Base-by-base conservation (phyloP, 2,888 invertebrate species). In the Lagria hirta region DNA sequence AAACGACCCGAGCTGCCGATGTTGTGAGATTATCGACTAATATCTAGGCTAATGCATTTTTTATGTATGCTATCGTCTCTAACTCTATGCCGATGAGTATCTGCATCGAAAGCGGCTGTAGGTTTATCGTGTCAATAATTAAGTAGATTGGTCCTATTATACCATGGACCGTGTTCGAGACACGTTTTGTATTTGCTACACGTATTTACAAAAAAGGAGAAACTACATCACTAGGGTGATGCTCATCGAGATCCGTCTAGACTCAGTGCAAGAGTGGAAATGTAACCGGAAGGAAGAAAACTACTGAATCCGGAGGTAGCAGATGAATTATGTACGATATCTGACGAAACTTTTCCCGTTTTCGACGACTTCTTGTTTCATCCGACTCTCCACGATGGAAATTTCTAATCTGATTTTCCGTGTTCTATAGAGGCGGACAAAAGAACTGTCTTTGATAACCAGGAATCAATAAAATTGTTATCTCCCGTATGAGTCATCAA, bases 241-340 rank as follows among this genome's bases (percentile, higher is more conserved):
- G 34, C 42, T 40, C 40, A n/a, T n/a, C n/a, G n/a, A 51, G 52
- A 47, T 46, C 44, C 49, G 60, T 58, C 61, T 61, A 59, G 60
- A 60, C 61, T 55, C 43, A 44, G 46, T 53, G 57, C 57, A 57
- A 58, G 54, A 56, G 62, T 67, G 66, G 69, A 69, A 68, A 68
- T 69, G 69, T 69, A 67, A 65, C 68, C 65, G 70, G 69, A 70
- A 69, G 67, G 68, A n/a, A n/a, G n/a, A 68, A 68, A 68, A 67
- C 68, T 65, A 68, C 61, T 61, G 64, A 60, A 65, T 68, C 64
- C 65, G 65, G 68, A 68, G 66, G 64, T 63, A 59, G 61, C 59
- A 64, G 68, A 69, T 70, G 70, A 70, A 70, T 70, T 69, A 70
- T 69, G 69, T 68, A 69, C 60, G 67, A 68, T 67, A 67, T 67